Evolutionary conservation across 2,113 vertebrate genomes (phyloP).

Genomic region (Acinonyx jubatus): DNA sequence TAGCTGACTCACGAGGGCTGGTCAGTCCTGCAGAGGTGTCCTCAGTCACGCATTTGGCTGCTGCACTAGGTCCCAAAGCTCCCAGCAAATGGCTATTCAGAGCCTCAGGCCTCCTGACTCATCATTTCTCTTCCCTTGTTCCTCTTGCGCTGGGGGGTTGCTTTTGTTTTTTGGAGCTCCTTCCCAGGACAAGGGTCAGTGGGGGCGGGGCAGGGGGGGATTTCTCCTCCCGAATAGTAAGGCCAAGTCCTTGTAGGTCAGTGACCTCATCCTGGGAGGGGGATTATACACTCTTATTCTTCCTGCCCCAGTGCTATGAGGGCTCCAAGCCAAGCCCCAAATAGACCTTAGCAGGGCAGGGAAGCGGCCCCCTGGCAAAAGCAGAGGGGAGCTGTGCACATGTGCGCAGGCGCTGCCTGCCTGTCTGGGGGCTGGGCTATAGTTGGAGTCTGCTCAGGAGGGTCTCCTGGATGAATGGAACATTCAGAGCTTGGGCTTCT

Average conservation of each 20-base stretch:
- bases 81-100: background rate
- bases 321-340: background rate
- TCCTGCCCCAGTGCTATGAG: background rate
- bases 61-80: background rate
- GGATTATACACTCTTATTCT: background rate
- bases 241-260: background rate
- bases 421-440: background rate
- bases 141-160: background rate
- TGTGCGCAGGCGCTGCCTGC: fast-evolving
- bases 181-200: background rate
- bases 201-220: background rate
- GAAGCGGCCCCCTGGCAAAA: too few relatives aligned
- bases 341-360: background rate
- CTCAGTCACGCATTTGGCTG: background rate
- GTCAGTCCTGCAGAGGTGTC: background rate
- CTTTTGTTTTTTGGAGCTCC: background rate
- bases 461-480: background rate
- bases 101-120: background rate
- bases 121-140: background rate
- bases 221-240: background rate
- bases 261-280: background rate
- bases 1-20: background rate
- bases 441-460: background rate
- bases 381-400: fast-evolving
- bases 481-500: background rate